Evolutionary conservation across 1,140 invertebrate species (phyloP).

Genomic region (Brachionus paranguensis): DNA sequence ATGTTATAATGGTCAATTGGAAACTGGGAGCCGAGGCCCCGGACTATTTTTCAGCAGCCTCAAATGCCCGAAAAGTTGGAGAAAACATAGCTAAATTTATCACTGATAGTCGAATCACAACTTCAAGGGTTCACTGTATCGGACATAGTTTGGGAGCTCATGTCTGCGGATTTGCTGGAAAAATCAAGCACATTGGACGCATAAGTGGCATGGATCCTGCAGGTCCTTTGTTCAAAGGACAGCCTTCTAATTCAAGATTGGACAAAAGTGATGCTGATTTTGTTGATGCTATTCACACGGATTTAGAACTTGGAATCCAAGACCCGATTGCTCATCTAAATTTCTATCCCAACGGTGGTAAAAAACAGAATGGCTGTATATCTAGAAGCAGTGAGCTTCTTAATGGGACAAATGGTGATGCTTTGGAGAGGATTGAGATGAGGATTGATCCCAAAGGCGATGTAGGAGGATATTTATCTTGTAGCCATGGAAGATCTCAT

Average conservation of each 20-base stretch:
- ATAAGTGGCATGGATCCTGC: constrained; percentile 61
- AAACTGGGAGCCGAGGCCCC: background rate
- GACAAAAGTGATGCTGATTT: constrained; percentile 77
- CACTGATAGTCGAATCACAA: constrained; percentile 37
- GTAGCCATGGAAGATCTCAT: constrained; percentile 1
- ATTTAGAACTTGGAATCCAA: constrained; percentile 60
- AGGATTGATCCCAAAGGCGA: background rate
- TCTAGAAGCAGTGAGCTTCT: background rate
- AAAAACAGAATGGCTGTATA: constrained; percentile 57
- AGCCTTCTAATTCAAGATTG: constrained; percentile 59
- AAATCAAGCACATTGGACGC: constrained; percentile 71
- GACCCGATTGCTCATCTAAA: constrained; percentile 61
- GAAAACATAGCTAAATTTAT: constrained; percentile 68
- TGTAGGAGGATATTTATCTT: background rate
- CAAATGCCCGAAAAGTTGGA: constrained; percentile 69
- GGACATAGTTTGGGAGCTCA: constrained; percentile 74
- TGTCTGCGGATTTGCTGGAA: constrained; percentile 73
- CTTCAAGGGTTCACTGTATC: constrained; percentile 64
- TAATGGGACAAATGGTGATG: background rate
- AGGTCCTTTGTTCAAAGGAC: background rate
- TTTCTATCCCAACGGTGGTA: constrained; percentile 43
- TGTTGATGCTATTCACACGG: constrained; percentile 89
- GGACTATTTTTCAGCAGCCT: constrained; percentile 65
- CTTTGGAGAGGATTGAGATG: background rate
- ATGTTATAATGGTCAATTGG: constrained; percentile 32